phyloP scores from a whole-genome alignment of 1,140 invertebrate genomes.

The Phthorimaea operculella region DNA sequence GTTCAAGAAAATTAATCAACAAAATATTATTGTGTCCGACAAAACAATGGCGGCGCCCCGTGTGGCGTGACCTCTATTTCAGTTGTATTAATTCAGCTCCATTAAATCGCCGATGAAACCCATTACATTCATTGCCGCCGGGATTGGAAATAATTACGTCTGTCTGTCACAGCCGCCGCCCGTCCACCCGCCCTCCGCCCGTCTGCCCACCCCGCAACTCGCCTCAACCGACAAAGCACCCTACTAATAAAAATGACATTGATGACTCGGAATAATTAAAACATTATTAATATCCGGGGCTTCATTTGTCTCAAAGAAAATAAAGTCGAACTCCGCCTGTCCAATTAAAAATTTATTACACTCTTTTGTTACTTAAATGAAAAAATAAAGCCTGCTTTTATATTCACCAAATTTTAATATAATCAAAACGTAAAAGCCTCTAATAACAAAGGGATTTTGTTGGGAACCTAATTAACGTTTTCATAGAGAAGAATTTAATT shows the following conservation, averaged over 20 bases:
- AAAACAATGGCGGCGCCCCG: too few relatives aligned
- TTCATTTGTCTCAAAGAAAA: slow-evolving; percentile 5
- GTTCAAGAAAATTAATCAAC: too few relatives aligned
- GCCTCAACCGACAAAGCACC: neutral
- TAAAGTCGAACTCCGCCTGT: slow-evolving; percentile 11
- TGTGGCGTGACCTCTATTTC: neutral
- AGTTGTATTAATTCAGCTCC: slow-evolving; percentile 1
- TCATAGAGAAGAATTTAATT: neutral
- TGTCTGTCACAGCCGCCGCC: slow-evolving; percentile 12
- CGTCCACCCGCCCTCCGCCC: neutral
- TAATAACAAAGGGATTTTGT: neutral
- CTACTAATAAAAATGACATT: slow-evolving; percentile 12
- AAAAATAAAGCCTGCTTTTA: neutral
- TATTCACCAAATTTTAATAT: neutral
- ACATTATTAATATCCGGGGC: neutral
- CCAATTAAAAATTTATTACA: neutral
- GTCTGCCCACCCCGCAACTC: neutral
- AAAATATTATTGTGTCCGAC: too few relatives aligned
- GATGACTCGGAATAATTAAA: slow-evolving; percentile 15
- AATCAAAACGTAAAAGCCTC: neutral
- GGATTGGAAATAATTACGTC: slow-evolving; percentile 15
- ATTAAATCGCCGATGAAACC: slow-evolving; percentile 6
- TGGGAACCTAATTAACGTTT: neutral
- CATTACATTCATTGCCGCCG: slow-evolving; percentile 4
- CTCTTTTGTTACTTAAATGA: too few relatives aligned